phyloP scores from a whole-genome alignment of 2,888 invertebrate species.

The Aphidius colemani region DNA sequence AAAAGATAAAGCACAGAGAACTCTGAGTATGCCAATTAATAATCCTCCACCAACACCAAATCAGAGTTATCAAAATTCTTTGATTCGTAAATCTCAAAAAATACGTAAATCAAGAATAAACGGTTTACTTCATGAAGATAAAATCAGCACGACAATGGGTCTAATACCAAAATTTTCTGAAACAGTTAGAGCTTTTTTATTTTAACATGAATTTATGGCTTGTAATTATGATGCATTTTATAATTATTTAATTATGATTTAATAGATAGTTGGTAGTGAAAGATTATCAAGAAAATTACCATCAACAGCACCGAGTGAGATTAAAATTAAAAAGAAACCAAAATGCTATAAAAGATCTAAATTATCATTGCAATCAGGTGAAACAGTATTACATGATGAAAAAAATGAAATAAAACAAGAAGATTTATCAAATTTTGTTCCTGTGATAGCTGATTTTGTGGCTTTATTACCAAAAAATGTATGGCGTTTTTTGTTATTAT shows the following conservation, averaged over 20 bases:
- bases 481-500: conserved; percentile 9
- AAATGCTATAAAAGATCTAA: conserved; percentile 5
- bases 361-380: conserved; percentile 21
- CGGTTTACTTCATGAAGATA: conserved; percentile 49
- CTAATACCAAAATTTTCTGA: conserved; percentile 48
- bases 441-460: conserved; percentile 50
- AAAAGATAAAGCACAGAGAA: conserved; percentile 18
- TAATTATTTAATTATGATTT: conserved; percentile 10
- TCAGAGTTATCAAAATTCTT: conserved; percentile 36
- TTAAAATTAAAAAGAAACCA: conserved; percentile 22
- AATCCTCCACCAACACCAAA: conserved; percentile 37
- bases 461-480: conserved; percentile 46
- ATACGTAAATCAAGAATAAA: conserved; percentile 34
- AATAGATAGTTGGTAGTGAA: conserved; percentile 39
- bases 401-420: conserved; percentile 35
- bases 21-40: conserved; percentile 16
- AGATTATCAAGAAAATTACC: conserved; percentile 31
- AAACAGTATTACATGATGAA: conserved; percentile 29
- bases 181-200: conserved; percentile 36
- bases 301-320: conserved; percentile 21
- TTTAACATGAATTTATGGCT: too few relatives aligned
- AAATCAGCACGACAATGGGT: conserved; percentile 56
- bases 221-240: conserved; percentile 7
- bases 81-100: conserved; percentile 35
- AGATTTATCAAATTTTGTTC: conserved; percentile 46